Evolutionary conservation across 2,888 invertebrate genomes (phyloP), one percentile per base, ranked within the genome.

Genomic region (Apotomis betuletana): DNA sequence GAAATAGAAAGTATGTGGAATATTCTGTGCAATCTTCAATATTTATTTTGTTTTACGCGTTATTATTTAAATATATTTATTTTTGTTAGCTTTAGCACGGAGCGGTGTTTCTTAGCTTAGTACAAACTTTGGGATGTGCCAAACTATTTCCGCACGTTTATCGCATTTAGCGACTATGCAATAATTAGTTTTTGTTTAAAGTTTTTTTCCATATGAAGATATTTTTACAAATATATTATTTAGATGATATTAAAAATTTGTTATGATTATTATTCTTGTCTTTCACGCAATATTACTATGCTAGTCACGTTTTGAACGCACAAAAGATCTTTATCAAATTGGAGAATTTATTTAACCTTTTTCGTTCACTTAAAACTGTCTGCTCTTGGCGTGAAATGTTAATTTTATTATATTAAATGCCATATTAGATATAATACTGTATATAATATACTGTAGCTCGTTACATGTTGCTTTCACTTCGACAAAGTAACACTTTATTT

Each of bases 281-380:
- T 86, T 86, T 90, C 90, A 87, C 85, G 92, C 92, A 93, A 93
- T 93, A 92, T 91, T 90, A 91, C 90, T 88, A 92, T 92, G 91
- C 92, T 93, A 93, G 92, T 93, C 92, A 93, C 83, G 85, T 87
- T 90, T 86, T 86, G 85, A 90, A 89, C 91, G 92, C 92, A 91
- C 92, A 91, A 91, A 87, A 87, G 84, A 84, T 88, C 85, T 86
- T 83, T 86, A 82, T 82, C 79, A 81, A 80, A 75, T 79, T 63
- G 71, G 78, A 79, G 83, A 80, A 77, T 78, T 78, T 82, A 67
- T 70, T 74, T 74, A 70, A 74, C 67, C 73, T 58, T 75, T 77
- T 59, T 75, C 71, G 58, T 60, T 69, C 55, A 71, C 27, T 64
- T 61, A 55, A 61, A 73, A 54, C 67, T 77, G 76, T 78, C 78